Evolutionary conservation across 2,797 vertebrate genomes (phyloP), one percentile per base, ranked within the genome.

Genomic region (Propithecus deckenii): DNA sequence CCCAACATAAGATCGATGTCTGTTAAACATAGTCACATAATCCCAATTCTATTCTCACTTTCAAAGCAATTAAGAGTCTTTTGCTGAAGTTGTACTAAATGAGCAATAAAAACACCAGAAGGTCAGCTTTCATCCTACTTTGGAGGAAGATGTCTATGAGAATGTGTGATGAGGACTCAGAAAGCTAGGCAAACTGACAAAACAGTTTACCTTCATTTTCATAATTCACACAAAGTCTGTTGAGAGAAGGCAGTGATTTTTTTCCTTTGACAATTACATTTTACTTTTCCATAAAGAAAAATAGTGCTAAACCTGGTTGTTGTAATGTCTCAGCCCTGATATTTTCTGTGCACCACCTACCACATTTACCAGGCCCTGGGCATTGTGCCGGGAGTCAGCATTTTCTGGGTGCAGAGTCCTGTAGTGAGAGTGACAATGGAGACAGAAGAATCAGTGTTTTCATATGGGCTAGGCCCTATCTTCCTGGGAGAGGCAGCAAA

Each of bases 21-120:
- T 92, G 63, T 86, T 93, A 67, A 89, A 94, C 18, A 79, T 8
- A 76, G 72, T 79, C 78, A 55, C 59, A 78, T 32, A 86, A 91
- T 75, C 22, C 71, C 50, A 81, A 65, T 41, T 86, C 67, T 63
- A 5, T 28, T 67, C 41, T 94, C 72, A 96, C 38, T 90, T 85
- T 85, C 71, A 95, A 69, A 93, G 89, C 81, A 83, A 46, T 89
- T 89, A 91, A 84, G 57, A 71, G 28, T 76, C 78, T 86, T 71
- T 50, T 38, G 12, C 38, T 71, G 83, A 92, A 84, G 43, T 88
- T 76, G 18, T 85, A 35, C 38, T 69, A 71, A 57, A 65, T 80
- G 83, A 87, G 11, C 57, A 80, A 59, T 78, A 74, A 43, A 76
- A 63, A 74, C 0, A 69, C 14, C 15, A 80, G 46, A 71, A 91